These are phyloP conservation scores for Cyphomyrus plagiostoma DNA, from an alignment of 2,113 vertebrate species.

Conservation along the genomic window DNA sequence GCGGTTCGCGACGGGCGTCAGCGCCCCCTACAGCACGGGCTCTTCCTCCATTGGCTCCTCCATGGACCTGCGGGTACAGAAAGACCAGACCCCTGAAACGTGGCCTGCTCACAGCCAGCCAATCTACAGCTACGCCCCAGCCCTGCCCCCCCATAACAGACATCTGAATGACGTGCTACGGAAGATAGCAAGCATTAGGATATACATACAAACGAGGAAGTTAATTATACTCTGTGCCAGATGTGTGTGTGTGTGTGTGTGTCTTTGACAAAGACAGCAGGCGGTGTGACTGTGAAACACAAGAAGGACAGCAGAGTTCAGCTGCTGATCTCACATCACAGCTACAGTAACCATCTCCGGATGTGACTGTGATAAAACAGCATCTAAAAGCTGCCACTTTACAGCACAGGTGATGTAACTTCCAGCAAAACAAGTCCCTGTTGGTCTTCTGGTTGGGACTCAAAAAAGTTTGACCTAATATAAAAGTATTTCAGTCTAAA, in stretches of 20 bases:
- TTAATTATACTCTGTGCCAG: neutral
- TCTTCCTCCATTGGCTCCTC: constrained; percentile 83
- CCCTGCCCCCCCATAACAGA: neutral
- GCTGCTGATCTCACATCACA: neutral
- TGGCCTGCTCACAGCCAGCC: neutral
- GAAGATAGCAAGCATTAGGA: neutral
- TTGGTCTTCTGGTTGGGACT: neutral
- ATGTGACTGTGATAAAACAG: neutral
- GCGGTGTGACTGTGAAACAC: neutral
- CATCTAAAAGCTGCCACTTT: neutral
- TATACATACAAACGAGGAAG: neutral
- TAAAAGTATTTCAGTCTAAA: neutral
- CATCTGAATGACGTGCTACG: neutral
- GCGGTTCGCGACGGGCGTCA: constrained; percentile 39
- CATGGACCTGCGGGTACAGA: constrained; percentile 48
- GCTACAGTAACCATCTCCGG: neutral
- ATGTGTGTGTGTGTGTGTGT: neutral
- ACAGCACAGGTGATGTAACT: neutral
- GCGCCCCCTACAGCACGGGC: constrained; percentile 62
- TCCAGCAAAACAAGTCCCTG: neutral
- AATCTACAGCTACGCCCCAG: neutral
- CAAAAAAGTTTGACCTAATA: neutral
- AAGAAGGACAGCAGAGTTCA: neutral
- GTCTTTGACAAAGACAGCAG: neutral
- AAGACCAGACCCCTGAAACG: neutral